A percentile compares a stretch with the other conserved stretches of the same genome.
Evolutionary conservation across 2,113 vertebrate species (phyloP).

Genomic region (Chloebia gouldiae): DNA sequence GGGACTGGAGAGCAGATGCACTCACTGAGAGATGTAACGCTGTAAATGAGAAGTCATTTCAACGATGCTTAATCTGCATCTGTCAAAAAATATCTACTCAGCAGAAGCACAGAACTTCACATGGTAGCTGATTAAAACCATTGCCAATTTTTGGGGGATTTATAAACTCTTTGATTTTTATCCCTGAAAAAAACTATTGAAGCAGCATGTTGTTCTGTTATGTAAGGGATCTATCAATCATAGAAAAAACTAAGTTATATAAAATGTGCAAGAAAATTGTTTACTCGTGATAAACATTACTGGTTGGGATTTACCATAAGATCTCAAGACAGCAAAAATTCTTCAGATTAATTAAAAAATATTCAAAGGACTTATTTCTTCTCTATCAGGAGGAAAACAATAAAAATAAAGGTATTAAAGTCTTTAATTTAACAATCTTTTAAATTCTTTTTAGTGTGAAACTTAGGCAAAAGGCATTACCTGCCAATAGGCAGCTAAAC

Average conservation of each 20-base stretch:
- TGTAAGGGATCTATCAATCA: background rate
- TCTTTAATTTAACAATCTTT: background rate
- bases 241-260: background rate
- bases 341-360: background rate
- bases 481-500: background rate
- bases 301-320: background rate
- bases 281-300: background rate
- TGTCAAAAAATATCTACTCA: background rate
- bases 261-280: background rate
- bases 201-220: background rate
- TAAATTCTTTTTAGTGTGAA: fast-evolving
- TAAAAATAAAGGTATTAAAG: background rate
- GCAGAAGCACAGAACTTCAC: background rate
- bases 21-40: background rate
- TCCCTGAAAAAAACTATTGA: background rate
- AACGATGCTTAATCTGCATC: background rate
- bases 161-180: background rate
- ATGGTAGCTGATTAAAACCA: background rate
- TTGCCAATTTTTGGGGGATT: background rate
- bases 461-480: background rate
- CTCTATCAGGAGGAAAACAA: background rate
- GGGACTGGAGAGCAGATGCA: background rate
- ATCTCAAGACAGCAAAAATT: background rate
- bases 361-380: background rate
- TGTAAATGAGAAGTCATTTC: background rate